Base-by-base conservation (phyloP, 2,888 invertebrate genomes). In the Drosophila limbata region DNA sequence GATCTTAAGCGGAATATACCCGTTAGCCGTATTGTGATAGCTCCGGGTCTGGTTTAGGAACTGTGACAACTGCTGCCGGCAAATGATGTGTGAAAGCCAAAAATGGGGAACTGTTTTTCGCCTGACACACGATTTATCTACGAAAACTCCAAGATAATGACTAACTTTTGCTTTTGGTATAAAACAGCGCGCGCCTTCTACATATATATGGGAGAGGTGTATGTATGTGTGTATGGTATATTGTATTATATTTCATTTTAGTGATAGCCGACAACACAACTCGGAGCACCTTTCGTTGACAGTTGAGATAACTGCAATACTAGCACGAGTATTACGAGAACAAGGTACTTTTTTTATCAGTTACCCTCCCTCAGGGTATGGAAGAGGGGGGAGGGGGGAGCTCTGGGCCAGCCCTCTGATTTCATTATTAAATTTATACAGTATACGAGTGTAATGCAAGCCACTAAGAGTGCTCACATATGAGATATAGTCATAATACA, bases 61-160 rank as follows among this genome's bases (percentile, higher is more conserved):
- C 78, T 61, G 73, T 42, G 48, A 69, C 57, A 37, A 77, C 78
- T 61, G 73, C 37, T 45, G 65, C 57, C 47, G 53, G 19, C 47
- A 55, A 71, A 45, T 73, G 78, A 60, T 77, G 51, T 47, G 56
- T 45, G 76, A 72, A 72, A 73, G 60, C 74, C 47, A 42, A 48
- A 48, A 66, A 50, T 40, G 56, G 25, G 42, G 21, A 47, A 57
- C 57, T 47, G 48, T 39, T 39, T 55, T 66, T 25, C 25, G 25
- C 25, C 25, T 28, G 65, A 55, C 80, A 52, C 59, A 57, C 88
- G 88, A 85, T 85, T 85, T 85, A 85, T 85, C 85, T 85, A 85
- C 84, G 86, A 73, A 78, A 84, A 86, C 84, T 88, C 80, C 82
- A 86, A 86, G 85, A 86, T 86, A 86, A 88, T 88, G 83, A 77